Evolutionary conservation across 2,113 vertebrate species (phyloP).

Genomic region (Zosterops borbonicus): DNA sequence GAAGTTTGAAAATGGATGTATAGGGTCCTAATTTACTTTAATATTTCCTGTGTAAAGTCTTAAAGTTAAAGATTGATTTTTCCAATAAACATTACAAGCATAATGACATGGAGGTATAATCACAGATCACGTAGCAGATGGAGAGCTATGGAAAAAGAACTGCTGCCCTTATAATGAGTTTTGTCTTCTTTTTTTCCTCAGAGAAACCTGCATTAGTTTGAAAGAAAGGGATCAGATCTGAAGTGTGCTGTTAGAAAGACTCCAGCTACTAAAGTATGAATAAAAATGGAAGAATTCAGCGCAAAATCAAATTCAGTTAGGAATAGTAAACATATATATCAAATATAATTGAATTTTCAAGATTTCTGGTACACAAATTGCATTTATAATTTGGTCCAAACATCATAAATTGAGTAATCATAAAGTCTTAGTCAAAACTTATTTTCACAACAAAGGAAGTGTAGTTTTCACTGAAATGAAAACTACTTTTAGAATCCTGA

Average conservation of each 20-base stretch:
- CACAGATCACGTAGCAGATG: slow-evolving; percentile 31
- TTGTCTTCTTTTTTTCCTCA: background rate
- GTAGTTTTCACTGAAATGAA: background rate
- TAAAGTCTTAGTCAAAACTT: background rate
- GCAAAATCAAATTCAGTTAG: background rate
- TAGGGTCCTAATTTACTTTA: slow-evolving; percentile 48
- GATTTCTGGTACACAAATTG: background rate
- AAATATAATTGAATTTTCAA: slow-evolving; percentile 19
- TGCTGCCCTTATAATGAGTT: background rate
- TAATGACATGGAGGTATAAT: slow-evolving; percentile 45
- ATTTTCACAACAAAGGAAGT: background rate
- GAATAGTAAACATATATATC: background rate
- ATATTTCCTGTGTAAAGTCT: slow-evolving; percentile 59
- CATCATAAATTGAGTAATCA: background rate
- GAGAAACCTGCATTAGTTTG: background rate
- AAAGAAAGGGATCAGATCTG: background rate
- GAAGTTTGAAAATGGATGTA: slow-evolving; percentile 58
- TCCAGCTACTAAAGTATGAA: background rate
- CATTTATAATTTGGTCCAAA: background rate
- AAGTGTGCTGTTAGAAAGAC: background rate
- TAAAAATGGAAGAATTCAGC: background rate
- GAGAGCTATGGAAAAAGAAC: background rate
- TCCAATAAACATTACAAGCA: slow-evolving; percentile 42
- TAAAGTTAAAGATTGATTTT: slow-evolving; percentile 67
- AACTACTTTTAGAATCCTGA: background rate